Base-by-base conservation (phyloP, 2,797 vertebrate genomes). In the Picus viridis region DNA sequence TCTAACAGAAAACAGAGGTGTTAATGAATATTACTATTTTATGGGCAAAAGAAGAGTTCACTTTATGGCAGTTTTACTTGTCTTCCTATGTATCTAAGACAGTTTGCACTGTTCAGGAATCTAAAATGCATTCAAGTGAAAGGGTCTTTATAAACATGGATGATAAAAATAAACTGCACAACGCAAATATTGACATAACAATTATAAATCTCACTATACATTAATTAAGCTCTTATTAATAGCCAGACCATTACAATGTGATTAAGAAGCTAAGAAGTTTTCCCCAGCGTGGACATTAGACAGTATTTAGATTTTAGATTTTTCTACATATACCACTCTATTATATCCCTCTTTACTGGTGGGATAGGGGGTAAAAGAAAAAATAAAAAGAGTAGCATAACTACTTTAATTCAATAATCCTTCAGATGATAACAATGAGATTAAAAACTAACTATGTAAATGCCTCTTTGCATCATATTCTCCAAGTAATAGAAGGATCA, bases 111-210 rank as follows among this genome's bases (percentile, higher is more conserved):
- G 32, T 63, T 83, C 79, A 81, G 43, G n/a, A 90, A 86, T 70
- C 61, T 79, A 45, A 93, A 89, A 58, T 36, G 16, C 30, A n/a
- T 80, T 89, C 14, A 89, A 86, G 9, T 56, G 57, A 94, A 81
- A 32, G 2, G 23, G 39, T 32, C 2, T 36, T 36, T 32, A 69
- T 36, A 83, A 91, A 76, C 18, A 57, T 1, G 13, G 13, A 49
- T 32, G 45, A 57, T 70, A 90, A 88, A 91, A 83, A 83, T 27
- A 58, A 74, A 75, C 9, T 32, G 63, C 47, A 75, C 30, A 78
- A 78, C 58, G 20, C 18, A 96, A 94, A 91, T 83, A 91, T 68
- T 64, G 94, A 49, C 32, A 70, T 73, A 73, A 62, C 59, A 73
- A 91, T 91, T 57, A 71, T 58, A 13, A 83, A 41, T 88, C 67